Evolutionary conservation across 2,888 invertebrate species (phyloP), one percentile per base, ranked within the genome.

Genomic region (Embidobia sp.): DNA sequence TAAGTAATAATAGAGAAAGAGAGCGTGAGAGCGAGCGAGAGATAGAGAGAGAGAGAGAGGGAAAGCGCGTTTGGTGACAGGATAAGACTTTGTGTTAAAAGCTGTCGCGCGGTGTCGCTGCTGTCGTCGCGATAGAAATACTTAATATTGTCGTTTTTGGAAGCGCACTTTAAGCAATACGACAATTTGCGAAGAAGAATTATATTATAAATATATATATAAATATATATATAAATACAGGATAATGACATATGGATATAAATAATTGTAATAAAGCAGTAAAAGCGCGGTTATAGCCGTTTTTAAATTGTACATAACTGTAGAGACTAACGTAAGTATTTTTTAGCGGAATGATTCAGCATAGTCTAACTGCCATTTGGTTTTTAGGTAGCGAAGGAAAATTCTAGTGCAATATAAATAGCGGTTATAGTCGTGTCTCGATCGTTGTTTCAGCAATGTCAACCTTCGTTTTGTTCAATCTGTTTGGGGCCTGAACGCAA

Each of bases 391-490:
- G 83, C 75, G 64, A 80, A 82, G 75, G 64, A 57, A 83, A 80
- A 84, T 82, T 85, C 78, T 88, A 89, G 89, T 89, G 89, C 89
- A 89, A 89, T 89, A 89, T 87, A 85, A 77, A 73, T 73, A 77
- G 77, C 72, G 82, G 77, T 67, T 83, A 82, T 86, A 87, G 84
- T 77, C 77, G 80, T 73, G 70, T 82, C 79, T 79, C 74, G 77
- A 77, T 78, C 73, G 70, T 81, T 81, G 79, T 78, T 79, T 77
- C 67, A 18, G 55, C n/a, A 70, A 63, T 70, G 13, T 64, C 33
- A 27, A 29, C 16, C 26, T 61, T 61, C 26, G 26, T 67, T 69
- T 37, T 3, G n/a, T n/a, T n/a, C n/a, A n/a, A n/a, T n/a, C n/a
- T n/a, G n/a, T n/a, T n/a, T n/a, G 19, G 26, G 6, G 6, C 29